Percentiles rank a stretch among this genome's conserved stretches.
Evolutionary conservation across 2,888 invertebrate genomes (phyloP).

Genomic region (Drosophila rubida): DNA sequence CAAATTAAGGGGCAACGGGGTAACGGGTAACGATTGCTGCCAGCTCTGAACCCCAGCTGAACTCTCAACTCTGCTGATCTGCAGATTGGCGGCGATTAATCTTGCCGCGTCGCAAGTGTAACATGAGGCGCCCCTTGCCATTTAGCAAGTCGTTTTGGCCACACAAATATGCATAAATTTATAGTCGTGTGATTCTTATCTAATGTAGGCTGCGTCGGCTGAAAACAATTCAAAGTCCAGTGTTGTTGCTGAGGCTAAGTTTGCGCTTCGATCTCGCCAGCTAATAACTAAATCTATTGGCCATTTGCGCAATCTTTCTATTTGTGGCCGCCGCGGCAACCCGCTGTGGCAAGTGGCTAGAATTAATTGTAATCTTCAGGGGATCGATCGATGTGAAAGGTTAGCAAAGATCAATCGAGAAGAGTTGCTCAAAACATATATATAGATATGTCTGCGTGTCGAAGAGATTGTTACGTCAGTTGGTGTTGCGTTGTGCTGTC

Average conservation of each 20-base stretch:
- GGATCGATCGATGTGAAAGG: slow-evolving; percentile 63
- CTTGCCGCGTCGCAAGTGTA: slow-evolving; percentile 70
- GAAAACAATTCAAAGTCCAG: too few relatives aligned
- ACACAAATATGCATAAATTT: slow-evolving; percentile 44
- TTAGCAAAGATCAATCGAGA: slow-evolving; percentile 23
- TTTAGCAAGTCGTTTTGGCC: slow-evolving; percentile 54
- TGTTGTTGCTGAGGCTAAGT: too few relatives aligned
- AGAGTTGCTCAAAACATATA: slow-evolving; percentile 13
- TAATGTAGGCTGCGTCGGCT: slow-evolving; percentile 53
- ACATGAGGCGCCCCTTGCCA: slow-evolving; percentile 62
- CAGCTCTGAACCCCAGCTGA: slow-evolving; percentile 37
- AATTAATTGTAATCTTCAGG: slow-evolving; percentile 77
- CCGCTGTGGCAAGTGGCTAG: slow-evolving; percentile 67
- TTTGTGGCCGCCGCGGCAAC: slow-evolving; percentile 41
- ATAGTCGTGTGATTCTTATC: slow-evolving; percentile 44
- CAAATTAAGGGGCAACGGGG: slow-evolving; percentile 49
- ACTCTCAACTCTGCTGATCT: slow-evolving; percentile 38
- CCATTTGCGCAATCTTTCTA: slow-evolving; percentile 40
- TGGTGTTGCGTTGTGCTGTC: neutral
- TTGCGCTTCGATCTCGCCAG: slow-evolving; percentile 30
- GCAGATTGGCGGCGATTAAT: slow-evolving; percentile 55
- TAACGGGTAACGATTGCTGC: too few relatives aligned
- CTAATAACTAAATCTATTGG: slow-evolving; percentile 28
- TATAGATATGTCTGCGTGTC: too few relatives aligned
- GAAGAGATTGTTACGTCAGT: slow-evolving; percentile 14